Percentiles rank a stretch among this genome's conserved stretches.
These are phyloP conservation scores for Gryon sp. DNA, from an alignment of 1,140 invertebrate species.

Conservation along the genomic window DNA sequence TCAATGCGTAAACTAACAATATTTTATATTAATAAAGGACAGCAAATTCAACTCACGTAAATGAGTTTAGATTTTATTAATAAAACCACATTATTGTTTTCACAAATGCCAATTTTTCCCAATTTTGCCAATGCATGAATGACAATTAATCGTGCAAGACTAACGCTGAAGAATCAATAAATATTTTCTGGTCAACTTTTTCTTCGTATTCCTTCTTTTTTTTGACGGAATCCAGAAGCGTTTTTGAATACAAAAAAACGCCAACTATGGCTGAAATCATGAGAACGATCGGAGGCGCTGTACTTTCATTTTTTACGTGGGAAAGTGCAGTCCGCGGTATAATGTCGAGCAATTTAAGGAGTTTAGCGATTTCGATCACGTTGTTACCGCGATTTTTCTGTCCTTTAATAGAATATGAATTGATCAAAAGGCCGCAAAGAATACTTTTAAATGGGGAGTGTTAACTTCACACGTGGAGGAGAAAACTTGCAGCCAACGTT, in stretches of 20 bases:
- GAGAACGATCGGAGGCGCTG: constrained; percentile 24
- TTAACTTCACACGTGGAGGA: background rate
- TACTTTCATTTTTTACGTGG: constrained; percentile 57
- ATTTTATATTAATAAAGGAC: too few relatives aligned
- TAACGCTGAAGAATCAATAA: background rate
- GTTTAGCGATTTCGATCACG: constrained; percentile 30
- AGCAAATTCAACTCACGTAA: too few relatives aligned
- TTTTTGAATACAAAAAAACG: too few relatives aligned
- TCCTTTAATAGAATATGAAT: constrained; percentile 30
- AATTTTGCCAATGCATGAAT: too few relatives aligned
- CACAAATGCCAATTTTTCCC: too few relatives aligned
- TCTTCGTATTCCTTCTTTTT: background rate
- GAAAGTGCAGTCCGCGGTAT: constrained; percentile 36
- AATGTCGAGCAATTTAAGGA: constrained; percentile 37
- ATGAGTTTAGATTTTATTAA: too few relatives aligned
- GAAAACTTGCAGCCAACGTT: too few relatives aligned
- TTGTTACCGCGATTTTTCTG: constrained; percentile 15
- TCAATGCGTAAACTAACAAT: too few relatives aligned
- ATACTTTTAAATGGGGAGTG: constrained; percentile 8
- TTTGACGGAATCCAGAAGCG: too few relatives aligned
- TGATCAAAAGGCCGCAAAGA: constrained; percentile 11
- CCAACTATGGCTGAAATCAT: constrained; percentile 16
- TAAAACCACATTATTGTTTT: too few relatives aligned
- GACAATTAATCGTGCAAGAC: constrained; percentile 34
- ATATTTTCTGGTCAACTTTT: background rate